These are phyloP conservation scores for Drosophila barbarae DNA, from an alignment of 2,888 invertebrate species.

Conservation along the genomic window DNA sequence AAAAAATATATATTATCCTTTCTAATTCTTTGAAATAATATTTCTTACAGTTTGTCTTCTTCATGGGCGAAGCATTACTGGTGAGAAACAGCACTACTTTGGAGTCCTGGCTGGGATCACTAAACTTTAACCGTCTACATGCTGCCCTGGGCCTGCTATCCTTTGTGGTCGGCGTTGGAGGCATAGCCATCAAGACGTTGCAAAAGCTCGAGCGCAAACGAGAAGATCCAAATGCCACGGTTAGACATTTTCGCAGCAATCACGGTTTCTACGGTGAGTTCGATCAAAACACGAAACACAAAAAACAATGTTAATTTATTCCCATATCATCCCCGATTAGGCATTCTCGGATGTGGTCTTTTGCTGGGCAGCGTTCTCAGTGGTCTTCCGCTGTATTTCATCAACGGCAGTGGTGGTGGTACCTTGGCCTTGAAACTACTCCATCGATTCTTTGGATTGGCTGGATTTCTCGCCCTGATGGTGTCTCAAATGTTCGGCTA, in stretches of 20 bases:
- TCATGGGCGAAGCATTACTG: conserved; percentile 76
- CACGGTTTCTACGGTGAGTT: conserved; percentile 73
- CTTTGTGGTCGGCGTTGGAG: conserved; percentile 71
- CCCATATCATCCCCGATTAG: conserved; percentile 44
- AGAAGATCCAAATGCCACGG: conserved; percentile 68
- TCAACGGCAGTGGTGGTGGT: conserved; percentile 8
- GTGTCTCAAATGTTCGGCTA: conserved; percentile 72
- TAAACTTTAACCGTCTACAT: conserved; percentile 64
- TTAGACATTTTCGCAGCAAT: conserved; percentile 70
- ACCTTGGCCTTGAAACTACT: conserved; percentile 42
- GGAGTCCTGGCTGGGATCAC: conserved; percentile 51
- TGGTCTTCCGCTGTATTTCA: conserved; percentile 53
- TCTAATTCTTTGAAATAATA: background rate
- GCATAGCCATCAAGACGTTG: conserved; percentile 59
- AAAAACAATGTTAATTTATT: conserved; percentile 33
- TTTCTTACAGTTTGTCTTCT: conserved; percentile 67
- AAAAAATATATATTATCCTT: too few relatives aligned
- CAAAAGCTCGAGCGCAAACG: conserved; percentile 59
- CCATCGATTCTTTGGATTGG: conserved; percentile 67
- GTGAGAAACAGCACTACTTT: conserved; percentile 62
- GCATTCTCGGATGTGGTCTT: conserved; percentile 69
- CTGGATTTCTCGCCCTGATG: conserved; percentile 69
- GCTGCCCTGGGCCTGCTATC: conserved; percentile 67
- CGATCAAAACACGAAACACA: background rate
- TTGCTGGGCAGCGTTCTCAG: conserved; percentile 61